Percentiles rank a stretch among this genome's conserved stretches.
Conservation (phyloP, 2,888 invertebrate species). For the Merodon equestris region DNA sequence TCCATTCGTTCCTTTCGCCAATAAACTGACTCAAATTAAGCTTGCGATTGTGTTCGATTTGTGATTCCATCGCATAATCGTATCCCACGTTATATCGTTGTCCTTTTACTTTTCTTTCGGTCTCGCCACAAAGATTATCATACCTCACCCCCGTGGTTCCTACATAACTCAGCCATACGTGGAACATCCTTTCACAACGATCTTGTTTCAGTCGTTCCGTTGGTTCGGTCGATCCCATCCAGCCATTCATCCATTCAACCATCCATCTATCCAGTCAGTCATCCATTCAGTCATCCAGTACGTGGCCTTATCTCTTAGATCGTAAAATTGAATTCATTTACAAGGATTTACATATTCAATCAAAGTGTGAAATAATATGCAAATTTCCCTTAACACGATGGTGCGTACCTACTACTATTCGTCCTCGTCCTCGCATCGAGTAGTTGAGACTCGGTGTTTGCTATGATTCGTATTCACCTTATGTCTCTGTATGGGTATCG, state of each 20-base stretch:
- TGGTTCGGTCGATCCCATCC: conserved; percentile 19
- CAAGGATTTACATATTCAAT: conserved; percentile 73
- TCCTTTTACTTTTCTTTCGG: conserved; percentile 59
- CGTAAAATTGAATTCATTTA: conserved; percentile 72
- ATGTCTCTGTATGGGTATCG: neutral
- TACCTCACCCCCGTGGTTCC: conserved; percentile 21
- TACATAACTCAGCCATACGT: conserved; percentile 26
- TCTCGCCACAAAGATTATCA: conserved; percentile 60
- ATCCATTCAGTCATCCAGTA: conserved; percentile 66
- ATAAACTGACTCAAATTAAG: conserved; percentile 63
- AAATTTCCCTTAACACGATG: conserved; percentile 66
- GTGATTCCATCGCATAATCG: conserved; percentile 27
- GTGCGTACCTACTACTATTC: conserved; percentile 35
- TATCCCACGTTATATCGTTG: conserved; percentile 11
- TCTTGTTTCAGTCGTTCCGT: conserved; percentile 20
- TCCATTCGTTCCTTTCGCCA: conserved; percentile 1
- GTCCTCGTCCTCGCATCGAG: neutral
- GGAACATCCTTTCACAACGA: conserved; percentile 47
- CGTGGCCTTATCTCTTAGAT: conserved; percentile 71
- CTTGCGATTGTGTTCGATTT: conserved; percentile 44
- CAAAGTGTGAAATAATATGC: conserved; percentile 73
- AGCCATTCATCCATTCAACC: conserved; percentile 51
- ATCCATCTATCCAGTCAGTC: conserved; percentile 64
- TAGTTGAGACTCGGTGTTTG: conserved; percentile 4
- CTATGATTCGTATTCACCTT: neutral